phyloP scores from a whole-genome alignment of 1,140 invertebrate genomes.

The Cephus cinctus region DNA sequence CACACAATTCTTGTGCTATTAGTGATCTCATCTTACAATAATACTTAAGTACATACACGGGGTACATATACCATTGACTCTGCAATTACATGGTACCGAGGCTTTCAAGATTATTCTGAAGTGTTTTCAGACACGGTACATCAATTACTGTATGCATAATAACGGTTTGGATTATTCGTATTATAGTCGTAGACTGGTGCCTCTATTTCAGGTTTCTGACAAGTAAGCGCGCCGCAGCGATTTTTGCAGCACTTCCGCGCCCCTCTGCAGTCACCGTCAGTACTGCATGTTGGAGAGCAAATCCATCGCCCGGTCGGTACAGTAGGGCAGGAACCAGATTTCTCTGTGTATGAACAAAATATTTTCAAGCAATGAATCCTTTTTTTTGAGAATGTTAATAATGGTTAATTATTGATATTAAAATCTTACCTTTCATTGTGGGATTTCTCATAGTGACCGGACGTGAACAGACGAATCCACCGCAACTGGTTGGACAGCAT shows the following conservation, averaged over 20 bases:
- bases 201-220: slow-evolving; percentile 50
- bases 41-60: no score
- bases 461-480: slow-evolving; percentile 56
- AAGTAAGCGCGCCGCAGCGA: slow-evolving; percentile 60
- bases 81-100: no score
- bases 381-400: slow-evolving; percentile 11
- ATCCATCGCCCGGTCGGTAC: slow-evolving; percentile 60
- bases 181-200: background rate
- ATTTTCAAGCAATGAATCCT: background rate
- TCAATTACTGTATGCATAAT: no score
- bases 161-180: no score
- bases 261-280: slow-evolving; percentile 59
- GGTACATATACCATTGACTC: no score
- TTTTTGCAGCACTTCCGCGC: slow-evolving; percentile 62
- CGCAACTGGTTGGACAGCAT: slow-evolving; percentile 60
- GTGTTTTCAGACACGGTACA: no score
- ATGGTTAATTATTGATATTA: background rate
- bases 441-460: slow-evolving; percentile 48
- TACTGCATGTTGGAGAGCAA: slow-evolving; percentile 59
- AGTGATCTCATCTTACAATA: no score
- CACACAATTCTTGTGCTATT: no score
- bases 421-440: slow-evolving; percentile 18
- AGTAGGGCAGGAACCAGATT: slow-evolving; percentile 57
- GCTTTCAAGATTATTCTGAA: no score
- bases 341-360: slow-evolving; percentile 42